Evolutionary conservation across 2,888 invertebrate species (phyloP).

Genomic region (Coleophora deauratella): DNA sequence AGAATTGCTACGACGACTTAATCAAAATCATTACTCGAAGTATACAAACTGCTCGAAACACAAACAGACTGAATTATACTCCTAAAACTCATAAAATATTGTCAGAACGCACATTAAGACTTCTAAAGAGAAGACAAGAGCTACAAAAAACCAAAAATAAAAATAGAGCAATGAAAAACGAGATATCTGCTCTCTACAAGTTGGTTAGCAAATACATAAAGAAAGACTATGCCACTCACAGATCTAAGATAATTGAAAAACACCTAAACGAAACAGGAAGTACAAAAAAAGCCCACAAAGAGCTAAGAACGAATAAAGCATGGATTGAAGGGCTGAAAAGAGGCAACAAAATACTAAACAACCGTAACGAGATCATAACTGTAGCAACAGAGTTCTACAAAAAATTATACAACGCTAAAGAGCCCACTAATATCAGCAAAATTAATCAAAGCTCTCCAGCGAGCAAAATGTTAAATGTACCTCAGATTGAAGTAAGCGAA

Average conservation of each 20-base stretch:
- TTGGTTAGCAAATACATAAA: slow-evolving; percentile 14
- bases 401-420: too few relatives aligned
- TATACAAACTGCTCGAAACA: not conserved
- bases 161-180: slow-evolving; percentile 13
- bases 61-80: not conserved
- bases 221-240: slow-evolving; percentile 11
- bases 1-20: slow-evolving; percentile 12
- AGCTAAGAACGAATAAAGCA: slow-evolving; percentile 11
- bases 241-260: slow-evolving; percentile 6
- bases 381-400: too few relatives aligned
- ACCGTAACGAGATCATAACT: slow-evolving; percentile 6
- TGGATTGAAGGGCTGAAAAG: slow-evolving; percentile 15
- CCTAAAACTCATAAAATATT: slow-evolving; percentile 5
- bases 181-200: slow-evolving; percentile 13
- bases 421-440: slow-evolving; percentile 10
- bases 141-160: slow-evolving; percentile 12
- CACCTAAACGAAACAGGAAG: not conserved
- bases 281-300: slow-evolving; percentile 1
- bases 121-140: slow-evolving; percentile 12
- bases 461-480: too few relatives aligned
- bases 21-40: slow-evolving; percentile 10
- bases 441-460: too few relatives aligned
- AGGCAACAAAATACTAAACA: not conserved
- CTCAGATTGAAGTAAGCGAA: too few relatives aligned
- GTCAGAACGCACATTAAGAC: slow-evolving; percentile 8